Evolutionary conservation across 2,888 invertebrate genomes (phyloP), one percentile per base, ranked within the genome.

Genomic region (Arctia plantaginis): DNA sequence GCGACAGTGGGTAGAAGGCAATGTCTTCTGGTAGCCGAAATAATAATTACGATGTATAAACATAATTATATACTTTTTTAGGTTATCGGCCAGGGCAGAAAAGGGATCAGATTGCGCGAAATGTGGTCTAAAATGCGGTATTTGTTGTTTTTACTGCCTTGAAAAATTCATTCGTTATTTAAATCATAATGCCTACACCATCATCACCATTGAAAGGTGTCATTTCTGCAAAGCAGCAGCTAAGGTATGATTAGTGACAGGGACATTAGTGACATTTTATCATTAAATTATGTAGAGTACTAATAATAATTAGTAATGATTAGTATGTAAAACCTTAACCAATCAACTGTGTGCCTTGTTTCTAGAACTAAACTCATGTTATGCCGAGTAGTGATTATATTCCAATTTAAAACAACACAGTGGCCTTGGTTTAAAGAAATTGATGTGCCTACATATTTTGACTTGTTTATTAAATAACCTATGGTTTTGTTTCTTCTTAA

Each of bases 141-240:
- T 98, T 82, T 99, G 99, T 87, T 99, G 99, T 87, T 98, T 99
- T 87, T 98, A 98, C 92, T 98, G 98, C 87, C 96, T 99, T 82
- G 99, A 99, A 90, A 98, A 98, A 90, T 99, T 99, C 89, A 97
- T 99, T 81, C 97, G 98, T 55, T 99, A 98, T 89, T 96, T 99
- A 88, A 99, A 99, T 92, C 98, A 99, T 90, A 99, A 99, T 91
- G 99, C 99, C 0, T 99, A 99, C 89, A 99, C 99, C 0, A 98
- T 99, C 69, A 98, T 99, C 77, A 98, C 99, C 18, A 98, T 99
- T 86, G 98, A 98, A 92, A 98, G 99, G 72, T 97, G 97, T 76
- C 97, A 98, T 90, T 99, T 99, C 92, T 99, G 99, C 89, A 97
- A 98, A 86, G 98, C 99, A 64, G 98, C 99, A 71, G 97, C 97